Conservation (phyloP, 2,113 vertebrate species). For the Pluvialis apricaria region DNA sequence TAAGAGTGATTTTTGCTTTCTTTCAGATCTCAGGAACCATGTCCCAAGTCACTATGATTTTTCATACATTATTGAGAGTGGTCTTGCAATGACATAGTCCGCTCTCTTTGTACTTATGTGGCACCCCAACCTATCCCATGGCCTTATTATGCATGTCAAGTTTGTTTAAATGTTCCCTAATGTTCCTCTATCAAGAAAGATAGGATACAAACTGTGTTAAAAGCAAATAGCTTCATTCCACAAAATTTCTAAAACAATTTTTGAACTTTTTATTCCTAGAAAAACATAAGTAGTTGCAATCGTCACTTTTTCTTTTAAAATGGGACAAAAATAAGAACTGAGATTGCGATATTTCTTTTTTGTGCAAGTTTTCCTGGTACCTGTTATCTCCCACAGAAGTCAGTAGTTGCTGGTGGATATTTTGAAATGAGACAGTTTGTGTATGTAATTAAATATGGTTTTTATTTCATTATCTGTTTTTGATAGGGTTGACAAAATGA, state of each 20-base stretch:
- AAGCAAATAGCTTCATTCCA: neutral
- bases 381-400: neutral
- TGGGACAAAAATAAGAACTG: neutral
- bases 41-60: neutral
- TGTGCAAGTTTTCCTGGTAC: neutral
- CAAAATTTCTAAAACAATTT: neutral
- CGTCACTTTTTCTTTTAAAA: neutral
- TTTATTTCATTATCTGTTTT: neutral
- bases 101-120: neutral
- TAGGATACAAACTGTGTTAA: neutral
- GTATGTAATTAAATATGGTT: neutral
- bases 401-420: neutral
- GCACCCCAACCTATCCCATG: neutral
- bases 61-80: neutral
- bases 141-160: neutral
- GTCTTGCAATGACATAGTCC: neutral
- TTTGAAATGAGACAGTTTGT: neutral
- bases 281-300: neutral
- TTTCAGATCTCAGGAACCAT: neutral
- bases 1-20: neutral
- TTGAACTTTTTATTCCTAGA: neutral
- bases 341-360: neutral
- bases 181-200: neutral
- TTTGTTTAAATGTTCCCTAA: neutral
- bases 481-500: neutral